Conservation (phyloP, 2,113 vertebrate genomes). For the Mormyrus iriodes region DNA sequence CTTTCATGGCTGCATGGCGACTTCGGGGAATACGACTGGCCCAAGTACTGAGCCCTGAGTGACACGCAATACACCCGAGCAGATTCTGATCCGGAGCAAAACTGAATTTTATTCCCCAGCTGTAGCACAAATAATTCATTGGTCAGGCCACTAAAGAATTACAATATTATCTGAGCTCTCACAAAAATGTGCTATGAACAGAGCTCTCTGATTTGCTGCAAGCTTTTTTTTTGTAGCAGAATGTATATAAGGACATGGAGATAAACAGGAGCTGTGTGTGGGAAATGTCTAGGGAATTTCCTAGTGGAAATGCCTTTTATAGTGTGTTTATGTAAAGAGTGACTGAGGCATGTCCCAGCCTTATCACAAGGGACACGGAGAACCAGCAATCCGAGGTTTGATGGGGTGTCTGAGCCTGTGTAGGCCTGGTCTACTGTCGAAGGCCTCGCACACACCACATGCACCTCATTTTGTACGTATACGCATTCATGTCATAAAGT, state of each 20-base stretch:
- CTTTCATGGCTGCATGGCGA: not conserved
- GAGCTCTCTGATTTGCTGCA: not conserved
- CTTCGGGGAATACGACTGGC: not conserved
- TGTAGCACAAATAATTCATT: not conserved
- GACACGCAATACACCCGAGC: not conserved
- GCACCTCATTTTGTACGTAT: not conserved
- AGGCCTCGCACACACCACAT: not conserved
- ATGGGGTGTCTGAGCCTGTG: not conserved
- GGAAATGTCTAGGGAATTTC: not conserved
- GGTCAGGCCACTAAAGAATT: not conserved
- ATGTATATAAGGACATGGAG: not conserved
- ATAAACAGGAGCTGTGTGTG: not conserved
- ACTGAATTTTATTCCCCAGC: not conserved
- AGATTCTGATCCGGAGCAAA: not conserved
- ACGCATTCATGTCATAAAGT: not conserved
- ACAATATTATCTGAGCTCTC: not conserved
- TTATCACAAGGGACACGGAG: not conserved
- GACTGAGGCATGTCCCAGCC: not conserved
- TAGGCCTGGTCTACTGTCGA: not conserved
- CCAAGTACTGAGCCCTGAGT: not conserved
- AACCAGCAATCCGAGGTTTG: no score
- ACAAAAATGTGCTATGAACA: not conserved
- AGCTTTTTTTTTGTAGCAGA: not conserved
- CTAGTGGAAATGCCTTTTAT: not conserved
- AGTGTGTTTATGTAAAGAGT: not conserved